These are phyloP conservation scores for Neelides folsomi DNA, from an alignment of 2,888 invertebrate genomes.

Conservation along the genomic window DNA sequence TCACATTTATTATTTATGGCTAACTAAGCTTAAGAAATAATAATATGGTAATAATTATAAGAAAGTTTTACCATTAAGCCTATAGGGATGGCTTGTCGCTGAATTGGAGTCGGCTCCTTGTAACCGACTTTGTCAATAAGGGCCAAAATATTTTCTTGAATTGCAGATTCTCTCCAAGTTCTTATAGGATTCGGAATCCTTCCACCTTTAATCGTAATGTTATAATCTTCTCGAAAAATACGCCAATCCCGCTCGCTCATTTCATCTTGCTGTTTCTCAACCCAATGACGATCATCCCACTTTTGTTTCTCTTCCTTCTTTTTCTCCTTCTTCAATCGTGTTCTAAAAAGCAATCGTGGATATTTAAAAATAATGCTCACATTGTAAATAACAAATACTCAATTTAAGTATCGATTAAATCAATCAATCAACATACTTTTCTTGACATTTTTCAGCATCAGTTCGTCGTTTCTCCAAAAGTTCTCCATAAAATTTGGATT, in stretches of 20 bases:
- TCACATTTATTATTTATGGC: too few relatives aligned
- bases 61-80: constrained; percentile 44
- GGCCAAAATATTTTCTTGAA: constrained; percentile 78
- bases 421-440: constrained; percentile 45
- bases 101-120: constrained; percentile 97
- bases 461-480: constrained; percentile 87
- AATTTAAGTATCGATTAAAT: not conserved
- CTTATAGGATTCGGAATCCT: constrained; percentile 91
- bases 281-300: constrained; percentile 99
- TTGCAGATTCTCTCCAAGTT: constrained; percentile 83
- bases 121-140: constrained; percentile 91
- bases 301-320: constrained; percentile 94
- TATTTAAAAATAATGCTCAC: not conserved
- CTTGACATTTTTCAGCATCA: constrained; percentile 91
- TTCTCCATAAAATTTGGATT: constrained; percentile 93
- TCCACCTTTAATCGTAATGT: constrained; percentile 95
- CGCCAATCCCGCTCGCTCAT: constrained; percentile 99
- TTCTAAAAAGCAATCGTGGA: constrained; percentile 36
- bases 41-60: not conserved
- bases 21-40: too few relatives aligned
- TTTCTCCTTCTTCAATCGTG: constrained; percentile 78
- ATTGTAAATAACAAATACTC: not conserved
- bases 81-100: constrained; percentile 97
- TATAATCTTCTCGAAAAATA: constrained; percentile 98
- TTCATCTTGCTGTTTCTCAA: constrained; percentile 79